phyloP scores from a whole-genome alignment of 2,797 vertebrate genomes.

The Parauchenoglanis ngamensis region DNA sequence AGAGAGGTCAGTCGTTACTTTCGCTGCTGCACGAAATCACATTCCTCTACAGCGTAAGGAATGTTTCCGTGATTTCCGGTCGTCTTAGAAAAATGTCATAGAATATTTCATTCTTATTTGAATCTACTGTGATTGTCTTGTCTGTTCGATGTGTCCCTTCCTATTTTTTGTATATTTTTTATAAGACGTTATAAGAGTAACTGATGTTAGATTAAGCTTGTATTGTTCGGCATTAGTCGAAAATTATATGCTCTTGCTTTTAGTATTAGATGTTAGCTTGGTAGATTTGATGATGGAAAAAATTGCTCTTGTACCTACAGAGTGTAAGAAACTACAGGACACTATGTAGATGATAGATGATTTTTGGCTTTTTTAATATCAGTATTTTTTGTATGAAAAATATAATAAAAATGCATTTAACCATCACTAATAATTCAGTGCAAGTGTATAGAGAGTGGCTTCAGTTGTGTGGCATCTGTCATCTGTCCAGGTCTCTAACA shows the following conservation, averaged over 20 bases:
- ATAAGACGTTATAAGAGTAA: background rate
- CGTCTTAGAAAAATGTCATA: background rate
- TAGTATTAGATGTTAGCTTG: background rate
- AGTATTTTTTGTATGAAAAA: background rate
- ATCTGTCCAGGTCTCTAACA: background rate
- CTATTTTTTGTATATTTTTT: background rate
- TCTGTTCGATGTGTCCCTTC: background rate
- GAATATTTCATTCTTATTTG: background rate
- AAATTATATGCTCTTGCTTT: background rate
- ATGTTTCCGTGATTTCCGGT: background rate
- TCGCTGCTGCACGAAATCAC: constrained; percentile 7
- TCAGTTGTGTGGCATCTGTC: background rate
- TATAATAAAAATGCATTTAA: background rate
- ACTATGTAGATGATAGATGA: background rate
- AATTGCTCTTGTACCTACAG: background rate
- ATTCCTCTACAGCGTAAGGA: background rate
- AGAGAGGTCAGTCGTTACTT: constrained; percentile 1
- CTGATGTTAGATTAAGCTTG: background rate
- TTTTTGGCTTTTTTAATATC: background rate
- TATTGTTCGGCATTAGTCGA: background rate
- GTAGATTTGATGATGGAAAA: background rate
- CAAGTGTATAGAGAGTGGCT: background rate
- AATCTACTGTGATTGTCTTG: background rate
- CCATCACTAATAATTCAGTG: background rate
- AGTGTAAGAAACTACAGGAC: background rate